Base-by-base conservation (phyloP, 2,113 vertebrate genomes). In the Aldabrachelys gigantea region DNA sequence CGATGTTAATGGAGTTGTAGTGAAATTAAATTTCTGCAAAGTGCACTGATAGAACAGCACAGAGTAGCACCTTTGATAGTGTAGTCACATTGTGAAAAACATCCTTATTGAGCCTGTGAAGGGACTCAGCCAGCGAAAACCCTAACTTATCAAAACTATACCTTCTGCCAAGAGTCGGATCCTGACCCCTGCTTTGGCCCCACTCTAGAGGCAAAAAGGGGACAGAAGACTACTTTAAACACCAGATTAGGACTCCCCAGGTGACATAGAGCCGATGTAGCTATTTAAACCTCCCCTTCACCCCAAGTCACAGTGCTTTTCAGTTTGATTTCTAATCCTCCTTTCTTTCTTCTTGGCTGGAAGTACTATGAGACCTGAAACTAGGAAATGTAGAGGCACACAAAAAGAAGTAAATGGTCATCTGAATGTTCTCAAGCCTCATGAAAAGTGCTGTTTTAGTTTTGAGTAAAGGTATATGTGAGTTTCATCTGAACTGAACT, bases 351-450 rank as follows among this genome's bases (percentile, higher is more conserved):
- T 96, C 29, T 52, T 38, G 85, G 75, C n/a, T 80, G 17, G 24
- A 89, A 52, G 47, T 91, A 78, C 4, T 2, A n/a, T 44, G 75
- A 78, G 11, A 47, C 41, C 41, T 29, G 41, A 47, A 13, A 47
- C 25, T 47, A 78, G 44, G 25, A 78, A 16, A 8, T 47, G 75
- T 11, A 78, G 75, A 14, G 44, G 27, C 10, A 5, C 1, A 0
- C 10, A 84, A 12, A 80, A 50, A 82, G 14, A 92, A 88, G 84
- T 62, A 80, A 89, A 89, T 12, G 41, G 31, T 47, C 75, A 44
- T 78, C 16, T 56, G 2, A n/a, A 8, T 38, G 84, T 94, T 87
- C 92, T 94, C 81, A 93, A 88, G 35, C 47, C 11, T 84, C 4
- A 2, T 4, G 1, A 47, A 69, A 92, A 9, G 14, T 8, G 76